Evolutionary conservation across 2,113 vertebrate species (phyloP), one percentile per base, ranked within the genome.

Genomic region (Amphiprion percula): DNA sequence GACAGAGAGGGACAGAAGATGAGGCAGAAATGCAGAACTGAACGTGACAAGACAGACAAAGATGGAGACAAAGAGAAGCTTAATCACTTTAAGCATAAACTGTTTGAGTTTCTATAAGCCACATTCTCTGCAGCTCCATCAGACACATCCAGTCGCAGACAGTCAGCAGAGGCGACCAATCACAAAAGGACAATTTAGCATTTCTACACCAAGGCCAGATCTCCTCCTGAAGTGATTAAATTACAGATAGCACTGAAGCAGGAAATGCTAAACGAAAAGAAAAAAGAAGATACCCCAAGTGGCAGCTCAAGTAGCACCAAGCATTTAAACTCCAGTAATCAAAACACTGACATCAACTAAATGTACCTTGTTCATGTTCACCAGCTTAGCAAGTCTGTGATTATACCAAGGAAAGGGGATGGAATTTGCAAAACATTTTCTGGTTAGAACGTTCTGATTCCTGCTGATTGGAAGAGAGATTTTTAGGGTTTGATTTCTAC

Each of bases 21-120:
- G 41, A 44, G 12, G 12, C 14, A 66, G 16, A 68, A 14, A 65
- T 19, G 24, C 52, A 37, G 55, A 55, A 73, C 54, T 10, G 28
- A 63, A 68, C 66, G 71, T 82, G 71, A 83, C 86, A 80, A n/a
- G 30, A 65, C 19, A 33, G 70, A 78, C 21, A 39, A 46, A 66
- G 50, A 78, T 21, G 14, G 58, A 65, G 54, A 70, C 68, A 58
- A 12, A 62, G 33, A 37, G 53, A 16, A 71, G 54, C 69, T 59
- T 68, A 66, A 77, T 82, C 12, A 74, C 75, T 80, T 80, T 53
- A 74, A 80, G 58, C 65, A 82, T 62, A 80, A 82, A 65, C 28
- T 53, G 46, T 72, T 59, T 23, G 30, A 68, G 62, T 24, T 26
- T 12, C 62, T 65, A 21, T 26, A 26, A 41, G 56, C 26, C n/a